phyloP scores from a whole-genome alignment of 2,888 invertebrate genomes.

The Xestia rhomboidea region DNA sequence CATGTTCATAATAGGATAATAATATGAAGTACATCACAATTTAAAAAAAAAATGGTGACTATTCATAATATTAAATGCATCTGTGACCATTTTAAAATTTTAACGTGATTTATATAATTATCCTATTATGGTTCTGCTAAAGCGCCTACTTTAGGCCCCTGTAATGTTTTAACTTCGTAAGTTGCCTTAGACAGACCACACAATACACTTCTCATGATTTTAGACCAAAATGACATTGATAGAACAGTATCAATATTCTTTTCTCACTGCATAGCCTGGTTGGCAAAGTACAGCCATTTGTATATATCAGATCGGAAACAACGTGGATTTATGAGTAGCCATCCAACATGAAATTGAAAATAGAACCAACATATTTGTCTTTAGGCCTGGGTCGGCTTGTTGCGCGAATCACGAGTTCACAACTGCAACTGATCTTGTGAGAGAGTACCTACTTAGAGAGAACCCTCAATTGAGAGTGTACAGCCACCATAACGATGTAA shows the following conservation, averaged over 20 bases:
- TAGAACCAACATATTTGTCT: conserved; percentile 35
- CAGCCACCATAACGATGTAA: not conserved
- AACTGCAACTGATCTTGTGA: not conserved
- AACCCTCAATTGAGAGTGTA: not conserved
- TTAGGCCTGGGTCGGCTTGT: not conserved
- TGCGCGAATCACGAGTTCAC: not conserved
- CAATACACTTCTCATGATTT: not conserved
- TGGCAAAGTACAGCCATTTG: conserved; percentile 41
- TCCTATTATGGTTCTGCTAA: too few species aligned
- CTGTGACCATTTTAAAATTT: too few species aligned
- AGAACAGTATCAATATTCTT: conserved; percentile 18
- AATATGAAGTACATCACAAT: too few species aligned
- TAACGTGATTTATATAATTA: too few species aligned
- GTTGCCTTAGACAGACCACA: not conserved
- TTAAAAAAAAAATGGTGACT: too few species aligned
- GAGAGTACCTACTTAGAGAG: not conserved
- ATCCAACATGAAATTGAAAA: conserved; percentile 45
- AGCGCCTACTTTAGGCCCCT: not conserved
- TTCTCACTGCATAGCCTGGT: conserved; percentile 16
- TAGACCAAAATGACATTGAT: conserved; percentile 18
- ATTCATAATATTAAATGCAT: too few species aligned
- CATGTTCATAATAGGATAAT: too few species aligned
- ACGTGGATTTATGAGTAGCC: conserved; percentile 35
- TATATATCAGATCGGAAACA: conserved; percentile 35
- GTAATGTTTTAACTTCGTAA: not conserved